Percentiles rank a stretch among this genome's conserved stretches.
Conservation (phyloP, 2,888 invertebrate species). For the Drosophila buzzatii region DNA sequence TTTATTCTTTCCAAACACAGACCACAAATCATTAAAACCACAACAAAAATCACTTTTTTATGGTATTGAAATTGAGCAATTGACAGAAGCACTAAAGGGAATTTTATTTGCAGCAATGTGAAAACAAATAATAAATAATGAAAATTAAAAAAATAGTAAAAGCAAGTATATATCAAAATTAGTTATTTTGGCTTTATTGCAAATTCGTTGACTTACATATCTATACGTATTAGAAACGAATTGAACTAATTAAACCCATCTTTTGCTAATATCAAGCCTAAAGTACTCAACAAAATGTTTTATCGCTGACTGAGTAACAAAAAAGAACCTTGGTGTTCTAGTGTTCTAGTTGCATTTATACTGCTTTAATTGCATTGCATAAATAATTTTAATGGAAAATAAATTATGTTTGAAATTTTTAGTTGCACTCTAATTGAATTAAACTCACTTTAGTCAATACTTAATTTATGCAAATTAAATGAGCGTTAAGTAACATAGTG, state of each 20-base stretch:
- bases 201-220: not conserved
- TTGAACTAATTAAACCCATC: not conserved
- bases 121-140: not conserved
- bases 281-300: not conserved
- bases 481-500: not conserved
- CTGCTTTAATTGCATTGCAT: not conserved
- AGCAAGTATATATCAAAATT: not conserved
- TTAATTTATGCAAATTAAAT: slow-evolving; percentile 1
- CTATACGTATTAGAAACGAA: not conserved
- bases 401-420: not conserved
- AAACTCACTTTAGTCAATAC: not conserved
- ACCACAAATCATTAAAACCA: slow-evolving; percentile 9
- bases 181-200: not conserved
- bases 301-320: not conserved
- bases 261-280: not conserved
- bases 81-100: not conserved
- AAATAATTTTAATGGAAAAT: not conserved
- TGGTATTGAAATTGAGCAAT: not conserved
- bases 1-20: slow-evolving; percentile 1
- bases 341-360: not conserved
- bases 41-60: slow-evolving; percentile 2
- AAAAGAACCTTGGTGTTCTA: not conserved
- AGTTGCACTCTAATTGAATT: not conserved
- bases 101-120: not conserved
- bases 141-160: too few relatives aligned